These are phyloP conservation scores for Orchesellides sinensis DNA, from an alignment of 2,888 invertebrate species.

Conservation along the genomic window DNA sequence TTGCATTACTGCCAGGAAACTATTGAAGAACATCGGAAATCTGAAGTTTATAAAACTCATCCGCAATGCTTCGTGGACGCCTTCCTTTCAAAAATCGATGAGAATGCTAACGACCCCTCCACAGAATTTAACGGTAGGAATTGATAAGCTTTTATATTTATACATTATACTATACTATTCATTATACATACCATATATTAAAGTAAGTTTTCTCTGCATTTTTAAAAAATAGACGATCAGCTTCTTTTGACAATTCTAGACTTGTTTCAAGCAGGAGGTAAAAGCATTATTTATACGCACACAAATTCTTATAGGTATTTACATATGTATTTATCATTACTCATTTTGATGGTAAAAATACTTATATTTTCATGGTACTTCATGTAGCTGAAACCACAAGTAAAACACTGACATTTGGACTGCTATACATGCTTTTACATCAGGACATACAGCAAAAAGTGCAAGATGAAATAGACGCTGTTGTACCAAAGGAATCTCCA, in stretches of 20 bases:
- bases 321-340: not conserved
- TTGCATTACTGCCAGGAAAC: not conserved
- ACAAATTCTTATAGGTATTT: not conserved
- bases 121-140: not conserved
- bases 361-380: conserved; percentile 58
- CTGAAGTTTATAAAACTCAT: not conserved
- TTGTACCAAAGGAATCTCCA: not conserved
- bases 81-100: conserved; percentile 24
- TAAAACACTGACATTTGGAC: conserved; percentile 71
- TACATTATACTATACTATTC: too few species aligned
- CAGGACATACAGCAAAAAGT: conserved; percentile 73
- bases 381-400: conserved; percentile 75
- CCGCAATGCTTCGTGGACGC: conserved; percentile 24
- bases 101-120: not conserved
- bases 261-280: not conserved
- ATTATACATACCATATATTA: too few species aligned
- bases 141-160: not conserved
- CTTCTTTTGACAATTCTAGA: not conserved
- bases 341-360: too few species aligned
- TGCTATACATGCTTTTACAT: conserved; percentile 75
- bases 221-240: conserved; percentile 5
- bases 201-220: too few species aligned
- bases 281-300: not conserved
- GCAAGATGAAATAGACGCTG: conserved; percentile 75
- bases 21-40: not conserved